Base-by-base conservation (phyloP, 2,113 vertebrate genomes). In the Copsychus sechellarum region DNA sequence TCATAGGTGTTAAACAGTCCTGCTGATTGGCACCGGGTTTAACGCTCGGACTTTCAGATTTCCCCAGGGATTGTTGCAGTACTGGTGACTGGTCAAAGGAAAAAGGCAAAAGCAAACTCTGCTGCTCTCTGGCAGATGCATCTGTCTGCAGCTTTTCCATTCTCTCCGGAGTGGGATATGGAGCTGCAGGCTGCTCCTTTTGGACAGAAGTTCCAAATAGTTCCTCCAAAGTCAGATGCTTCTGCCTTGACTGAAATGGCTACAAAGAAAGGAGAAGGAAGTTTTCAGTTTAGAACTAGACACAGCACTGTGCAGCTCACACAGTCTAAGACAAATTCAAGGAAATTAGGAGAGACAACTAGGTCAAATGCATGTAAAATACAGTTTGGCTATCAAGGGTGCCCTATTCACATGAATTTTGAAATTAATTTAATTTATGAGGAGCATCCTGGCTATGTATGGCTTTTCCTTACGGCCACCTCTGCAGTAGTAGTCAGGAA, bases 221-320 rank as follows among this genome's bases (percentile, higher is more conserved):
- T 81, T 99, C 99, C 97, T 99, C 99, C n/a, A 99, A 98, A 12
- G 99, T 99, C 96, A 99, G 99, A 97, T 99, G 99, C 96, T 99
- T 99, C 88, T 99, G 98, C 43, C 98, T 97, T n/a, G 98, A 97
- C 33, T 98, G 98, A 93, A 98, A 96, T 53, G 95, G 97, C 99
- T 99, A 96, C 20, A 97, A 94, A 97, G 85, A 93, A 92, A 88
- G 23, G 56, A 95, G 70, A 71, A 80, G 10, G 14, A 64, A 62
- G 8, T 26, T 60, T 76, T 86, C 50, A 60, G 9, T 58, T 85
- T 53, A 90, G 57, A 81, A 81, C 81, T 14, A 73, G 19, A 36
- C 14, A 54, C 7, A 29, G 8, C 29, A 58, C 24, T 66, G 43
- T 53, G 18, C 20, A 73, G 29, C 33, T 87, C 61, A 51, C 29